These are phyloP conservation scores for Sebastes vulpes DNA, from an alignment of 2,797 vertebrate species.

Conservation along the genomic window DNA sequence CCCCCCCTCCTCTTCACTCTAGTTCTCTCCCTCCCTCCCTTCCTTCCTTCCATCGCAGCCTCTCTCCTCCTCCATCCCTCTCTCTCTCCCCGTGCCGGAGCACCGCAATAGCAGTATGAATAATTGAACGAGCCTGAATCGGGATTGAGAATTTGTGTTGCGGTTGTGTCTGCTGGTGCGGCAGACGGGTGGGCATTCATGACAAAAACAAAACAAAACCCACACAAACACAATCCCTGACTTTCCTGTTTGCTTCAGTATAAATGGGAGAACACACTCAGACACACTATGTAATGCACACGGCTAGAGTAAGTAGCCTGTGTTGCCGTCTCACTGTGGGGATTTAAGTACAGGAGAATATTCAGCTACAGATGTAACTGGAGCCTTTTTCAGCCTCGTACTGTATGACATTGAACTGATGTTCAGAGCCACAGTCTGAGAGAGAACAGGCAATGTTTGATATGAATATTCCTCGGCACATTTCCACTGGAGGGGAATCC, in stretches of 20 bases:
- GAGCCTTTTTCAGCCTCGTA: constrained; percentile 13
- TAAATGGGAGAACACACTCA: constrained; percentile 23
- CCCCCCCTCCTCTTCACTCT: background rate
- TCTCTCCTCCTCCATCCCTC: background rate
- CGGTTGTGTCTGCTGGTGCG: constrained; percentile 66
- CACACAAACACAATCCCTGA: constrained; percentile 13
- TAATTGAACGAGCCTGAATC: constrained; percentile 79
- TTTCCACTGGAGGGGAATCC: constrained; percentile 17
- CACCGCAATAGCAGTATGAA: constrained; percentile 82
- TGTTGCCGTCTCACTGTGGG: constrained; percentile 8
- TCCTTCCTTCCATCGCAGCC: background rate
- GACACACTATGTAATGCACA: background rate
- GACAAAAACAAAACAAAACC: constrained; percentile 51
- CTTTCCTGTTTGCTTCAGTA: constrained; percentile 9
- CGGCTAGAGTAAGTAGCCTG: background rate
- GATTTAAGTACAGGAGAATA: constrained; percentile 37
- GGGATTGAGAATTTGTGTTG: constrained; percentile 80
- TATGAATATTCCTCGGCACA: constrained; percentile 47
- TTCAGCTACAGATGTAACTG: constrained; percentile 25
- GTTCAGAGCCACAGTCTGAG: constrained; percentile 24
- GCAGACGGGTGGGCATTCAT: constrained; percentile 19
- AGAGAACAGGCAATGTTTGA: constrained; percentile 18
- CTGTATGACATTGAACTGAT: constrained; percentile 50
- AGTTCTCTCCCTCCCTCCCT: background rate
- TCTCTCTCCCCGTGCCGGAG: constrained; percentile 37